Conservation (phyloP, 2,888 invertebrate genomes). For the Podotricha telesiphe region DNA sequence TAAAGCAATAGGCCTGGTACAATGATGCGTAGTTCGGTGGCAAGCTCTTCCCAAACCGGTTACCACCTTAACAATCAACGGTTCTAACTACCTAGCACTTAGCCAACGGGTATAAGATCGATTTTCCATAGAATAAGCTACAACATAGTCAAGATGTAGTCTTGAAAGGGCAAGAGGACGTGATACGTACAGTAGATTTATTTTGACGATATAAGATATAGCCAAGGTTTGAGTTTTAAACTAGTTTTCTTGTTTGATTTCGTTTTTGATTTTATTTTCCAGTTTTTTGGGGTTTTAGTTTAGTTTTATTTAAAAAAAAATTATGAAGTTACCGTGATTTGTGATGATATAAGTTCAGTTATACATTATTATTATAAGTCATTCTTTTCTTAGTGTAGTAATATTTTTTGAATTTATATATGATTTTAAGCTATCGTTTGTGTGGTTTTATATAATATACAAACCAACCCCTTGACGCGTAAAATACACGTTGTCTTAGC, state of each 20-base stretch:
- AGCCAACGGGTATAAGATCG: not conserved
- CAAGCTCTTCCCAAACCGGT: constrained; percentile 46
- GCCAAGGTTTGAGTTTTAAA: not conserved
- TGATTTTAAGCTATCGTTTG: too few relatives aligned
- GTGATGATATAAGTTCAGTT: too few relatives aligned
- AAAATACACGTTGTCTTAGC: too few relatives aligned
- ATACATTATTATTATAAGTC: too few relatives aligned
- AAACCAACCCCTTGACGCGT: too few relatives aligned
- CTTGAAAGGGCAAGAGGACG: constrained; percentile 50
- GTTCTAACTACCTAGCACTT: not conserved
- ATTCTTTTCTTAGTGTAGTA: too few relatives aligned
- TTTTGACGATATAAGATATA: constrained; percentile 44
- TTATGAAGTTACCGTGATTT: too few relatives aligned
- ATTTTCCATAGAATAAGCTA: not conserved
- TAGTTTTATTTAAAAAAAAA: too few relatives aligned
- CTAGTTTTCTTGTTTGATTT: not conserved
- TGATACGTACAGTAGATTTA: constrained; percentile 47
- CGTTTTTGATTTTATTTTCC: not conserved
- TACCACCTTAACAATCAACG: constrained; percentile 28
- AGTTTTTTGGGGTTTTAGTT: not conserved
- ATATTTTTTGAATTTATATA: too few relatives aligned
- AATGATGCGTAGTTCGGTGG: constrained; percentile 49
- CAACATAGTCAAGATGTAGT: constrained; percentile 10
- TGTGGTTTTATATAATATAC: too few relatives aligned
- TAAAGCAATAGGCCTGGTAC: constrained; percentile 25